These are phyloP conservation scores for Parnassius apollo DNA, from an alignment of 2,888 invertebrate genomes.

Conservation along the genomic window DNA sequence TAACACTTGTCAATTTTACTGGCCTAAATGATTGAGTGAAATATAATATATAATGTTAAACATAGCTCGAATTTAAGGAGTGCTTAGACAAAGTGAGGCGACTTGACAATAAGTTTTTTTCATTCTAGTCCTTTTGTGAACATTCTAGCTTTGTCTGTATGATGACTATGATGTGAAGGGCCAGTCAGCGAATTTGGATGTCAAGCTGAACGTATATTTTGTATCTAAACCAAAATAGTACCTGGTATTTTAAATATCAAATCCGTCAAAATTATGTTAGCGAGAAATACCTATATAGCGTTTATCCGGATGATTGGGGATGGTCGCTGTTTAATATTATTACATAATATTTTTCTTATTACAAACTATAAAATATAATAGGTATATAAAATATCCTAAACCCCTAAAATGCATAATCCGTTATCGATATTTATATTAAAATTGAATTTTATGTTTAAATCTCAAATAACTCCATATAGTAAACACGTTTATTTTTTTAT, in stretches of 20 bases:
- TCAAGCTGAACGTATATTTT: constrained; percentile 5
- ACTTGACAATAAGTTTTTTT: constrained; percentile 69
- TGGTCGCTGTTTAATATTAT: constrained; percentile 2
- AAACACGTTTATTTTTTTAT: no score
- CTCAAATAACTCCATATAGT: no score
- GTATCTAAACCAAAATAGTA: constrained; percentile 22
- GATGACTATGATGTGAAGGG: constrained; percentile 13
- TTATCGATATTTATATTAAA: no score
- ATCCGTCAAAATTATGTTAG: constrained; percentile 23
- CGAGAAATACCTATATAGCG: constrained; percentile 9
- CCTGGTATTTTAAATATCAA: constrained; percentile 18
- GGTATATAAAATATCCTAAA: no score
- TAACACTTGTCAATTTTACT: constrained; percentile 73
- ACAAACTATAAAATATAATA: no score
- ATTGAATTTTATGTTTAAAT: no score
- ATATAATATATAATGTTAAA: constrained; percentile 57
- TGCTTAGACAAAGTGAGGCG: constrained; percentile 65
- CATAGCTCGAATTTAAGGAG: constrained; percentile 74
- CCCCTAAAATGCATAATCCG: no score
- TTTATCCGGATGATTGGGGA: constrained; percentile 16
- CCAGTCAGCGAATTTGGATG: background rate
- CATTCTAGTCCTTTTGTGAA: constrained; percentile 68
- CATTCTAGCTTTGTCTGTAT: constrained; percentile 59
- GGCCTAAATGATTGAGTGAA: constrained; percentile 63
- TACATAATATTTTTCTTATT: no score